Evolutionary conservation across 2,113 vertebrate genomes (phyloP).

Genomic region (Ophiodon elongatus): DNA sequence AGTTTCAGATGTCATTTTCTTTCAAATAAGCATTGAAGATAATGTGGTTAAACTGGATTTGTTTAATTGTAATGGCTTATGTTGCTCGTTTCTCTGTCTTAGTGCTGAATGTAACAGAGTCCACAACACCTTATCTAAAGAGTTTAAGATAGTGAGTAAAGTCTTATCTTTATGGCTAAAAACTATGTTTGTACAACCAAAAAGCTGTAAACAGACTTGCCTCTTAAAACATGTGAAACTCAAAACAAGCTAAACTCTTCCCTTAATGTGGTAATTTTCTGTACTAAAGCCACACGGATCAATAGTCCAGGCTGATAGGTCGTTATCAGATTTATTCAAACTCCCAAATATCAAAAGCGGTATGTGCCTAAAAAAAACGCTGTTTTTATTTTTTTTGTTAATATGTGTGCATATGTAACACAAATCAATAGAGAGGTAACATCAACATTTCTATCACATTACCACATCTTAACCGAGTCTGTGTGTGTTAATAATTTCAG

Average conservation of each 20-base stretch:
- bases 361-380: neutral
- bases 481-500: constrained; percentile 37
- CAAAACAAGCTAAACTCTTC: neutral
- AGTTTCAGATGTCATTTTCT: neutral
- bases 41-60: neutral
- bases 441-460: neutral
- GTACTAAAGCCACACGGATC: neutral
- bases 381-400: neutral
- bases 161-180: neutral
- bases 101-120: neutral
- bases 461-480: neutral
- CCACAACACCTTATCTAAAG: neutral
- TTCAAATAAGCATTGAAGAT: too few species aligned
- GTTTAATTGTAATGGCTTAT: neutral
- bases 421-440: neutral
- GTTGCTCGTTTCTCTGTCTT: neutral
- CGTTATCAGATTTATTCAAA: neutral
- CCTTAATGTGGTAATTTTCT: neutral
- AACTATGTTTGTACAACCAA: neutral
- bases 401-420: neutral
- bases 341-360: neutral
- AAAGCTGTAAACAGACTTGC: neutral
- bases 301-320: neutral
- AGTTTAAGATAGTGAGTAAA: neutral
- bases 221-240: neutral